Percentiles rank a stretch among this genome's conserved stretches.
Evolutionary conservation across 2,888 invertebrate genomes (phyloP).

Genomic region (Acrobasis consociella): DNA sequence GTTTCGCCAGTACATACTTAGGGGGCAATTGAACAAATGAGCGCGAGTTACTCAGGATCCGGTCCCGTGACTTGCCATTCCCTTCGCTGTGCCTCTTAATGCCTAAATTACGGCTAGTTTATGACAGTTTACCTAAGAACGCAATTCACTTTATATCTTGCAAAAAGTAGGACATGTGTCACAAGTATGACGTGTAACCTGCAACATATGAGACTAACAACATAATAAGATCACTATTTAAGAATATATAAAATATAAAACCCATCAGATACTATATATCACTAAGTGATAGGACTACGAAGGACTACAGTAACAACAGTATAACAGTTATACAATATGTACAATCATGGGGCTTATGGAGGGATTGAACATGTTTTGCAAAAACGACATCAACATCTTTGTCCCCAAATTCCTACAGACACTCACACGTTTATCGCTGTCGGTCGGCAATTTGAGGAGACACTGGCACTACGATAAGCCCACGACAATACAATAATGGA

Average conservation of each 20-base stretch:
- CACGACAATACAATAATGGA: conserved; percentile 81
- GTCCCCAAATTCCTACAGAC: conserved; percentile 41
- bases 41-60: conserved; percentile 72
- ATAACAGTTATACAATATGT: neutral
- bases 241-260: neutral
- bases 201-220: too few species aligned
- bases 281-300: too few species aligned
- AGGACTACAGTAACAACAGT: too few species aligned
- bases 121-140: neutral
- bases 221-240: too few species aligned
- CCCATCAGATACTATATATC: neutral
- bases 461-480: conserved; percentile 73
- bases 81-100: conserved; percentile 50
- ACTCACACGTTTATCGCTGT: conserved; percentile 56
- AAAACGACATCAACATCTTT: conserved; percentile 27
- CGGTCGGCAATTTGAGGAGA: conserved; percentile 64
- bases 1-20: conserved; percentile 66
- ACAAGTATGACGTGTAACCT: too few species aligned
- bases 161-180: neutral
- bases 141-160: neutral
- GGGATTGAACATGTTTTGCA: neutral
- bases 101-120: conserved; percentile 26
- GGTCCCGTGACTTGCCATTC: conserved; percentile 63
- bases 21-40: conserved; percentile 74
- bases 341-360: neutral